Evolutionary conservation across 2,113 vertebrate species (phyloP).

Genomic region (Elaphurus davidianus): DNA sequence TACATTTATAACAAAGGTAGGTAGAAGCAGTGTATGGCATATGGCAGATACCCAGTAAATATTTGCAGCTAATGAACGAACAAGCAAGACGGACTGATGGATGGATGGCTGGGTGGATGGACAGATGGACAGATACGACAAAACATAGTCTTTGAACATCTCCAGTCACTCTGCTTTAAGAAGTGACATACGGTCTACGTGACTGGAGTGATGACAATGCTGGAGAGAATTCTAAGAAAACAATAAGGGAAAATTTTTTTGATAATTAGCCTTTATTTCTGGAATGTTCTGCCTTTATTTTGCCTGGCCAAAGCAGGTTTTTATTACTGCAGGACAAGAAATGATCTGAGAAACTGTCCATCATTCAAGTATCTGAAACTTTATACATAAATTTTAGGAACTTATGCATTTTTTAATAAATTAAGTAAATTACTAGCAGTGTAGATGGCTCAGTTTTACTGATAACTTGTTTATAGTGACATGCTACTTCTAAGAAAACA

Average conservation of each 20-base stretch:
- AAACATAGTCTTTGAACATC: not conserved
- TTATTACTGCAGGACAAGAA: not conserved
- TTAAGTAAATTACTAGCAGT: not conserved
- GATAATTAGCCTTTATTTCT: not conserved
- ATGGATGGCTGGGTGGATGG: too few relatives aligned
- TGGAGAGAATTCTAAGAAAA: not conserved
- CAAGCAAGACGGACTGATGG: not conserved
- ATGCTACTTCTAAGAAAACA: not conserved
- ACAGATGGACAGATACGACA: not conserved
- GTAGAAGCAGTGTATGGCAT: not conserved
- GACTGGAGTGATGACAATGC: not conserved
- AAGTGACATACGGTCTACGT: not conserved
- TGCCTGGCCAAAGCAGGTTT: not conserved
- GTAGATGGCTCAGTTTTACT: not conserved
- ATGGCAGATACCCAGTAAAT: not conserved
- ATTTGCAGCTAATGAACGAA: not conserved
- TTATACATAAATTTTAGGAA: not conserved
- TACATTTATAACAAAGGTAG: not conserved
- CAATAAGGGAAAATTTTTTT: not conserved
- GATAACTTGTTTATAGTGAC: not conserved
- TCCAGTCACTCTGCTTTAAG: not conserved
- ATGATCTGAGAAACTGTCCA: not conserved
- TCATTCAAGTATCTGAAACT: not conserved
- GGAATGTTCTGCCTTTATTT: constrained; percentile 3
- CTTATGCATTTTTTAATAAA: not conserved